Percentiles rank a stretch among this genome's conserved stretches.
Conservation (phyloP, 2,888 invertebrate genomes). For the Chaetoderma sp. region DNA sequence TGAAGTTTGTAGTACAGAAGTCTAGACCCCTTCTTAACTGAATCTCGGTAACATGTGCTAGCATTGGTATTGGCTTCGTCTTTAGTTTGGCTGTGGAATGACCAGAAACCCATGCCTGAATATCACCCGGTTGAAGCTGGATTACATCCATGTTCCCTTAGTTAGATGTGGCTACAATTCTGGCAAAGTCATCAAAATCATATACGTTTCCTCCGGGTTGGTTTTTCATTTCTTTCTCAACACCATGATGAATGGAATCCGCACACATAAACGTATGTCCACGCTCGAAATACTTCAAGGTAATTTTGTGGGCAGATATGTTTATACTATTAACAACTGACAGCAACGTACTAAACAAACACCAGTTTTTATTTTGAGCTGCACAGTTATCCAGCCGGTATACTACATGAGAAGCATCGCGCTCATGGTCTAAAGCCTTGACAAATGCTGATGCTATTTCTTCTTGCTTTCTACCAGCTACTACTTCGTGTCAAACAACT, state of each 20-base stretch:
- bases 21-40: constrained; percentile 2
- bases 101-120: constrained; percentile 7
- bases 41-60: not conserved
- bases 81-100: constrained; percentile 13
- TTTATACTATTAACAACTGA: constrained; percentile 1
- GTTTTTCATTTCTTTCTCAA: constrained; percentile 21
- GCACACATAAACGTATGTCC: constrained; percentile 29
- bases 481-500: constrained; percentile 25
- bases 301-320: constrained; percentile 3
- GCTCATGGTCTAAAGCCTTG: constrained; percentile 9
- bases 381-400: constrained; percentile 31
- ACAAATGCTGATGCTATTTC: constrained; percentile 26
- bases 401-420: constrained; percentile 23
- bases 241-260: constrained; percentile 26
- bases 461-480: constrained; percentile 19
- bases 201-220: constrained; percentile 14
- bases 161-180: constrained; percentile 15
- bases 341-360: constrained; percentile 16
- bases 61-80: not conserved
- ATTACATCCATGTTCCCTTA: constrained; percentile 17
- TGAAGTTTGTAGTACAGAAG: too few relatives aligned
- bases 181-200: not conserved
- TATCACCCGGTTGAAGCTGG: constrained; percentile 7
- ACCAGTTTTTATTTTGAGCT: constrained; percentile 33
- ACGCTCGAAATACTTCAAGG: constrained; percentile 19